phyloP scores from a whole-genome alignment of 1,140 invertebrate species.

The Nomia melanderi region DNA sequence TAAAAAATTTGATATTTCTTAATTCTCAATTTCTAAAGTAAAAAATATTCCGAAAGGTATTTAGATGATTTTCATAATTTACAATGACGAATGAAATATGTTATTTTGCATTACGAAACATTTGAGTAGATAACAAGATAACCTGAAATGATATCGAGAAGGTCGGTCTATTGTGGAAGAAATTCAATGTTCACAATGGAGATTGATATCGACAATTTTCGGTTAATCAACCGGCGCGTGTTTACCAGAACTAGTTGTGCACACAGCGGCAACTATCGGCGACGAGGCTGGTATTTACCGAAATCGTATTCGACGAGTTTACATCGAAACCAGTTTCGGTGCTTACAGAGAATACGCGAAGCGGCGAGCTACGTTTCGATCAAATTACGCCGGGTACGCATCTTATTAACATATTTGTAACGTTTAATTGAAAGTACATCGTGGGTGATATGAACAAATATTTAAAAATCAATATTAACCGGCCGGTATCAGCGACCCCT shows the following conservation, averaged over 20 bases:
- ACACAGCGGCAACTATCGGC: constrained; percentile 53
- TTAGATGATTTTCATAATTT: too few species aligned
- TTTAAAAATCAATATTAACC: constrained; percentile 47
- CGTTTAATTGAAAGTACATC: constrained; percentile 17
- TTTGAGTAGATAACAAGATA: neutral
- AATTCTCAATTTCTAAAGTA: too few species aligned
- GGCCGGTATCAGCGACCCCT: neutral
- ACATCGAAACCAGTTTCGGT: constrained; percentile 53
- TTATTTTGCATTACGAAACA: too few species aligned
- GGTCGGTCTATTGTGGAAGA: neutral
- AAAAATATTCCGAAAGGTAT: too few species aligned
- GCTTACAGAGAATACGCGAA: constrained; percentile 42
- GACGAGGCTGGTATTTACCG: constrained; percentile 55
- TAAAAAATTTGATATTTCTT: too few species aligned
- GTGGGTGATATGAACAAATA: constrained; percentile 34
- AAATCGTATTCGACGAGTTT: constrained; percentile 62
- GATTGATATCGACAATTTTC: constrained; percentile 58
- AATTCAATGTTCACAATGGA: constrained; percentile 45
- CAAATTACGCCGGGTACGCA: constrained; percentile 43
- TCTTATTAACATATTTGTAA: constrained; percentile 43
- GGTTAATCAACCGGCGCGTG: constrained; percentile 42
- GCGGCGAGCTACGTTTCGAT: constrained; percentile 25
- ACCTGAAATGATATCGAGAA: neutral
- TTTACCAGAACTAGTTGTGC: constrained; percentile 57
- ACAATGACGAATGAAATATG: too few species aligned